Conservation (phyloP, 1,140 invertebrate genomes). For the Solenopsis fugax region DNA sequence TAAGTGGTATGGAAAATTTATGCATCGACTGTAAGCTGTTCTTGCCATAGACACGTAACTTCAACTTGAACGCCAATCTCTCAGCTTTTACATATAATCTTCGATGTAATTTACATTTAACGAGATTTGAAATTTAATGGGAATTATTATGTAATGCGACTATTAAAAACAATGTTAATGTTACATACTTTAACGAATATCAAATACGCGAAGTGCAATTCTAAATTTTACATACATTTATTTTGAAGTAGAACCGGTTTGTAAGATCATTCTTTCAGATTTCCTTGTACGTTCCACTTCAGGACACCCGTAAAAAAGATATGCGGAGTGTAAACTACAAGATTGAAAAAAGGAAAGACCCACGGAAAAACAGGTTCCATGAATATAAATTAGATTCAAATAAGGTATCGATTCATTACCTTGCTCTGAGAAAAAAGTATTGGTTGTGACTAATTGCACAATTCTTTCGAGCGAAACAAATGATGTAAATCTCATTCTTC, state of each 20-base stretch:
- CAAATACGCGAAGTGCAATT: not conserved
- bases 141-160: not conserved
- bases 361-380: constrained; percentile 11
- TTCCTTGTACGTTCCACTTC: constrained; percentile 1
- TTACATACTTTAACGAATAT: not conserved
- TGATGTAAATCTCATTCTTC: not conserved
- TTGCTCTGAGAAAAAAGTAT: not conserved
- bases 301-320: not conserved
- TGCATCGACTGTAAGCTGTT: not conserved
- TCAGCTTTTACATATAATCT: not conserved
- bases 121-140: not conserved
- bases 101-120: constrained; percentile 5
- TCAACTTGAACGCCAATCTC: not conserved
- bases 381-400: constrained; percentile 48
- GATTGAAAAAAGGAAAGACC: constrained; percentile 14
- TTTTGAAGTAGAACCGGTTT: not conserved
- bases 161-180: not conserved
- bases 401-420: constrained; percentile 2
- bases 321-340: constrained; percentile 1
- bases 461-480: not conserved
- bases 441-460: not conserved
- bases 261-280: not conserved
- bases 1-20: constrained; percentile 22
- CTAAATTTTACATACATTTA: constrained; percentile 4
- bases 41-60: not conserved